Base-by-base conservation (phyloP, 2,888 invertebrate species). In the Euphydryas editha region DNA sequence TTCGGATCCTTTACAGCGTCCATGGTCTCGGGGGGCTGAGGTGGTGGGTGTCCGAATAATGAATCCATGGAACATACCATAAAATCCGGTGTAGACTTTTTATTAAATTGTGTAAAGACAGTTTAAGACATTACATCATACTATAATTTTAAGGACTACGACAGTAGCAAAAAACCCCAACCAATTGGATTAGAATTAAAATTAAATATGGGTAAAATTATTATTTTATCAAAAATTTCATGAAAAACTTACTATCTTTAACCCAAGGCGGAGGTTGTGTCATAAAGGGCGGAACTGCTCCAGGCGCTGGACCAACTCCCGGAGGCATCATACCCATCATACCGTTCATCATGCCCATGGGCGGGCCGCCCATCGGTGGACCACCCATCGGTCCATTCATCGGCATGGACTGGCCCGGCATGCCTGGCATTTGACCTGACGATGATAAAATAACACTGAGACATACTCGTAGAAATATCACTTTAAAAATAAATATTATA, bases 261-360 rank as follows among this genome's bases (percentile, higher is more conserved):
- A 82, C 75, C 91, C 91, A 91, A 0, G 90, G 89, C 17, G 90
- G 90, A 0, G 88, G 90, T 39, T 90, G 89, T 1, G 78, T 78
- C 86, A 90, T 87, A 74, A 81, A 91, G 0, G 88, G 86, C 2
- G 86, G 87, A 36, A 83, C 73, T 0, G 73, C 70, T 2, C 74
- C 75, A 1, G 76, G 81, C 5, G 78, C 76, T 0, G 79, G 74
- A 7, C 73, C 79, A 94, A 96, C 94, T 1, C 95, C 95, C 75
- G 94, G 95, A 8, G 94, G 94, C 80, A 84, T 78, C 76, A 82
- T 82, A 5, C 76, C 77, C 79, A 80, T 79, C 77, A 83, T 83
- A 1, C 85, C 85, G 74, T 83, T 84, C 81, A 82, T 81, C 80
- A 79, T 79, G 5, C 80, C 81, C 81, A 81, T 79, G 1, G 79